Conservation (phyloP, 2,888 invertebrate genomes). For the Laspeyria flexula region DNA sequence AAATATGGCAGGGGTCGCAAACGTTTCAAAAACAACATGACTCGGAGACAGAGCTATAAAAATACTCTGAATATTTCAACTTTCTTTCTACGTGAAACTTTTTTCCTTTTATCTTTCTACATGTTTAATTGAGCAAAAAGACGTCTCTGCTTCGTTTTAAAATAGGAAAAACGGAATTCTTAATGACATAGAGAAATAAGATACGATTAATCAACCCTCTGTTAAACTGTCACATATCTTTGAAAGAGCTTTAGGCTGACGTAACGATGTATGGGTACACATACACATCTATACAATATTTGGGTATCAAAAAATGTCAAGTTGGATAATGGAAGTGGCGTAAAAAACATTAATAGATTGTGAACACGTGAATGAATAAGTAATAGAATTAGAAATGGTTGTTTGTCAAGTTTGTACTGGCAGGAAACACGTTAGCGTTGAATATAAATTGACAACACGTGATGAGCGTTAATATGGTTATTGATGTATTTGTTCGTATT, state of each 20-base stretch:
- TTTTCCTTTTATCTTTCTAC: constrained; percentile 12
- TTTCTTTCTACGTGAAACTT: constrained; percentile 12
- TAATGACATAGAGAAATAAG: constrained; percentile 6
- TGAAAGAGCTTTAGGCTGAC: constrained; percentile 36
- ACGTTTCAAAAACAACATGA: constrained; percentile 6
- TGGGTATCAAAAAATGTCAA: too few relatives aligned
- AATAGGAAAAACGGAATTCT: background rate
- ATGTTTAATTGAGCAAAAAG: constrained; percentile 8
- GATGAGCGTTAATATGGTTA: too few relatives aligned
- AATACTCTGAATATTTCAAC: constrained; percentile 20
- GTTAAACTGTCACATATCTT: constrained; percentile 27
- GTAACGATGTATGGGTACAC: constrained; percentile 7
- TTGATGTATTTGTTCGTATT: too few relatives aligned
- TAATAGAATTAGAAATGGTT: too few relatives aligned
- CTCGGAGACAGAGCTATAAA: constrained; percentile 9
- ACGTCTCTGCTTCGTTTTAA: constrained; percentile 3
- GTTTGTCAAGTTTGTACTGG: too few relatives aligned
- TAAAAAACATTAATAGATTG: too few relatives aligned
- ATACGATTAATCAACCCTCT: constrained; percentile 2
- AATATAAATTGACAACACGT: too few relatives aligned
- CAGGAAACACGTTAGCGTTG: too few relatives aligned
- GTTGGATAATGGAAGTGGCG: too few relatives aligned
- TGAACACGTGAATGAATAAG: too few relatives aligned
- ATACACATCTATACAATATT: background rate
- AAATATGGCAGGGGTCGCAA: constrained; percentile 3